Evolutionary conservation across 2,888 invertebrate species (phyloP), one percentile per base, ranked within the genome.

Genomic region (Julus scandinavius): DNA sequence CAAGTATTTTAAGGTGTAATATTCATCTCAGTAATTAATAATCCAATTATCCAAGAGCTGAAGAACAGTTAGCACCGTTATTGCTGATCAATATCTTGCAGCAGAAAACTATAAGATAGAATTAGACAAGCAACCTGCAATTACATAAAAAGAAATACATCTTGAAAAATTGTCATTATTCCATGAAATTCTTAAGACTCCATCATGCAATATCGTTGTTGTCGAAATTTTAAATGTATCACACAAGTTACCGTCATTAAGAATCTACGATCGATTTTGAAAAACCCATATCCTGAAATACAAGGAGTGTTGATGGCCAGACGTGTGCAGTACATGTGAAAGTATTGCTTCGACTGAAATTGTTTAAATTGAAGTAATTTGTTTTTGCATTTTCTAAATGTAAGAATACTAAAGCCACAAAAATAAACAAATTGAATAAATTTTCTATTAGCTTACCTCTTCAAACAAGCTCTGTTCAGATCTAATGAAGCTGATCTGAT

Each of bases 281-380:
- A 49, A 45, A 85, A 49, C 5, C 85, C 85, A 85, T 41, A 85
- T 85, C 45, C 85, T 9, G 41, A 45, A 17, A 85, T 17, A 40
- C 45, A 85, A 6, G 85, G 85, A 17, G 41, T 41, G 49, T 85
- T 85, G 41, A 85, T 45, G 45, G 40, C 41, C 85, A 85, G 7
- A 2, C 85, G 13, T 41, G 85, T 85, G 85, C 85, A 85, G 41
- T 85, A 85, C 41, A 85, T n/a, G 5, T 85, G 85, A 85, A 41
- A 85, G 49, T 85, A 41, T 38, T 45, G 49, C n/a, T 85, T 85
- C 7, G 85, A 11, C 85, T 85, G 41, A 4, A 40, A 40, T n/a
- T n/a, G 40, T 20, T 72, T 20, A 5, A 72, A 29, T 7, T 29
- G n/a, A 5, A 20, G 11, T 7, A 5, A 72, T 20, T 72, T 72